Evolutionary conservation across 2,113 vertebrate genomes (phyloP), one percentile per base, ranked within the genome.

Genomic region (Myrmophylax atrothorax): DNA sequence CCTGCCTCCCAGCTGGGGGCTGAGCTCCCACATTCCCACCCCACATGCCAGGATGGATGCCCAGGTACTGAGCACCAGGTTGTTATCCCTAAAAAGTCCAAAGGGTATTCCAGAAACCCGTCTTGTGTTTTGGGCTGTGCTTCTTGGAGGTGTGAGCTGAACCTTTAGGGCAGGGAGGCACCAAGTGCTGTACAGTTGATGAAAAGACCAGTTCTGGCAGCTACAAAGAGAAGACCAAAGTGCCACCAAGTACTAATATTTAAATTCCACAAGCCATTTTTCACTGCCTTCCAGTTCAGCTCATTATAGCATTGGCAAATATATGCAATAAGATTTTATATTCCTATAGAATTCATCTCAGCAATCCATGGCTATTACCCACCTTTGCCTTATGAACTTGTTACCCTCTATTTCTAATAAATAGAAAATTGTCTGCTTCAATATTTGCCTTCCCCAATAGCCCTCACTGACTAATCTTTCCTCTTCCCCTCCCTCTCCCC

Each of bases 401-500:
- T 79, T 94, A 68, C 52, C 70, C 44, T 73, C 1, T 56, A 35
- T 84, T 62, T 89, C 58, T 56, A 93, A 89, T 89, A 95, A 89
- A 82, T 25, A 80, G 77, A 40, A 91, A 91, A 91, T 87, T 52
- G 33, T 62, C 84, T 53, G 47, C 44, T 80, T 95, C 76, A 59
- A 50, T 92, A 88, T 92, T 93, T 89, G 69, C 78, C 49, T 91
- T 94, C 52, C 44, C 52, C 73, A 60, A 17, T 72, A 89, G 63
- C 80, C 31, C 47, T 89, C 80, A 33, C 73, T 47, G 47, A 37
- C 50, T 77, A 38, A 92, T 92, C 55, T 80, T 66, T 69, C 46
- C 86, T 80, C 86, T 70, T 92, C 18, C 46, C 16, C 46, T 91
- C 67, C 19, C 20, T 59, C 47, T 87, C 88, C 69, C 80, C 70